These are phyloP conservation scores for Rugalucina vietnamica DNA, from an alignment of 2,888 invertebrate genomes.

Conservation along the genomic window DNA sequence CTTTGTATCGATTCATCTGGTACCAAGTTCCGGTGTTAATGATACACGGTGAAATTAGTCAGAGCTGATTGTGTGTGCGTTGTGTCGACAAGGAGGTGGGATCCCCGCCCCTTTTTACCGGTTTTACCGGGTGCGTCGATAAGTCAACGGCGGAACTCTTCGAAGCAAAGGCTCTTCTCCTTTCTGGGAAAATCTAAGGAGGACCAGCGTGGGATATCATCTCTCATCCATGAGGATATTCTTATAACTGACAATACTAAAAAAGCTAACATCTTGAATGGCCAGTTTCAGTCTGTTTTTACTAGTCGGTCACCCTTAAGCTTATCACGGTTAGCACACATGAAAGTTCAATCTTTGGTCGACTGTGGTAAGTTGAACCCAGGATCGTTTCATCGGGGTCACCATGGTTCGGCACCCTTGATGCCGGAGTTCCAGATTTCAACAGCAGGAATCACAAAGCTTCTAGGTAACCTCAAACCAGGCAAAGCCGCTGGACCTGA, in stretches of 20 bases:
- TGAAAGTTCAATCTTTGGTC: no score
- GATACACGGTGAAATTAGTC: no score
- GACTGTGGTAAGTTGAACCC: background rate
- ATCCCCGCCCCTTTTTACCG: no score
- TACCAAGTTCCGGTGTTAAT: no score
- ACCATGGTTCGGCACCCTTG: no score
- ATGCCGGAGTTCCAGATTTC: background rate
- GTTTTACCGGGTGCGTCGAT: no score
- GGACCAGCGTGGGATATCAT: background rate
- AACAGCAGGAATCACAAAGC: background rate
- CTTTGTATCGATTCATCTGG: no score
- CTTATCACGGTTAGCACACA: background rate
- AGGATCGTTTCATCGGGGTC: no score
- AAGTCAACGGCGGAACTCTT: no score
- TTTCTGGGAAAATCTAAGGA: background rate
- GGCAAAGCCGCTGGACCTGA: background rate
- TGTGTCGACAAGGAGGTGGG: no score
- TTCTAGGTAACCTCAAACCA: background rate
- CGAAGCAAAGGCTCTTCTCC: background rate
- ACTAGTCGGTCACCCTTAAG: background rate
- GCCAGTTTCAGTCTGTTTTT: background rate
- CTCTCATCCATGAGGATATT: background rate
- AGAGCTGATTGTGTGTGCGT: no score
- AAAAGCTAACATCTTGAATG: background rate
- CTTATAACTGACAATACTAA: background rate